Percentiles rank a stretch among this genome's conserved stretches.
Conservation (phyloP, 2,888 invertebrate species). For the Alentia gelatinosa region DNA sequence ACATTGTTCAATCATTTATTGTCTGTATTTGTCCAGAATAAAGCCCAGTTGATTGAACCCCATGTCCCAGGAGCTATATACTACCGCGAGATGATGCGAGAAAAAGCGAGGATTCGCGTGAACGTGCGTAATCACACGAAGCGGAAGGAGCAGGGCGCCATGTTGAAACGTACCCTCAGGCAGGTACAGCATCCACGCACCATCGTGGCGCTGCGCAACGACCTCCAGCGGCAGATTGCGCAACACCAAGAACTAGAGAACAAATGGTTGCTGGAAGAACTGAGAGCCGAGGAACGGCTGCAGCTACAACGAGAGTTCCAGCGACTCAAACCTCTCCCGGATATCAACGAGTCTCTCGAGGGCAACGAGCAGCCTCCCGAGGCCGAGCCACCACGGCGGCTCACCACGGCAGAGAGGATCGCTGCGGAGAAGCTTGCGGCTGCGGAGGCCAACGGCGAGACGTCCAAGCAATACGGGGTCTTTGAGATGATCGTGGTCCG, state of each 20-base stretch:
- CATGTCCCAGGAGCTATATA: conserved; percentile 72
- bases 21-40: conserved; percentile 49
- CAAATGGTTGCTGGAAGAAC: conserved; percentile 10
- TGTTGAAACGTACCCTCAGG: not conserved
- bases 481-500: conserved; percentile 6
- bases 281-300: not conserved
- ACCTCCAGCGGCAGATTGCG: conserved; percentile 31
- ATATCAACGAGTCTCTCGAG: not conserved
- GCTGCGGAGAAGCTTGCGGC: not conserved
- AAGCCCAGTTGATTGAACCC: conserved; percentile 68
- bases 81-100: conserved; percentile 75
- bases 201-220: conserved; percentile 21
- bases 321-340: not conserved
- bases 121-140: not conserved
- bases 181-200: conserved; percentile 15
- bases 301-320: conserved; percentile 27
- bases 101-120: conserved; percentile 68
- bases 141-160: not conserved
- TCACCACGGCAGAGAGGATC: not conserved
- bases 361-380: not conserved
- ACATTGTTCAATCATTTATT: conserved; percentile 61
- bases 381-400: not conserved
- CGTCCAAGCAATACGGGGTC: conserved; percentile 10
- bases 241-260: conserved; percentile 33
- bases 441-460: conserved; percentile 23